Evolutionary conservation across 2,888 invertebrate genomes (phyloP), one percentile per base, ranked within the genome.

Genomic region (Rhagonycha fulva): DNA sequence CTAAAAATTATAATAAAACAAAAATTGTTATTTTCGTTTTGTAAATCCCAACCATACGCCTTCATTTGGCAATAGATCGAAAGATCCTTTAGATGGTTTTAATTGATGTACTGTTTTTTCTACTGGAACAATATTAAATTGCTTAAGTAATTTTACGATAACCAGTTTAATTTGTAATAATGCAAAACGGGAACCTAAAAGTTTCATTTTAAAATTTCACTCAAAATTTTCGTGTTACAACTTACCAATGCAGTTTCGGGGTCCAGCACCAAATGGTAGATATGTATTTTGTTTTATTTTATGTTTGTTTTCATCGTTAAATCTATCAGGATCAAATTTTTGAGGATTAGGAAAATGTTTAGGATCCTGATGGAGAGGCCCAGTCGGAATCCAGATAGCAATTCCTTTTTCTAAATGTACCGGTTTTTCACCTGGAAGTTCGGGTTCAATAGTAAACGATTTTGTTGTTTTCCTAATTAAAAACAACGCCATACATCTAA

Each of bases 171-270:
- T 3, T 23, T 14, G 23, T n/a, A 63, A 24, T 63, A 63, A 63
- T 11, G 24, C 63, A 63, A 19, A 63, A 11, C 63, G 23, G 7
- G 63, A 63, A 9, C 63, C 63, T 63, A 23, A 19, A 63, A 63
- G 7, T 3, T 24, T 24, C 1, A 63, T 63, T 19, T 12, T 63
- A 7, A 63, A 11, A 63, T 2, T 2, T 0, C n/a, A 2, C 2
- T 24, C 2, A 12, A 7, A 63, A 24, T 63, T 63, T 23, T 0
- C 0, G 7, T 24, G 11, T 10, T 3, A 2, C 3, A 23, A 70
- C 30, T 19, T 9, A 88, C 92, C 93, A 71, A 93, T 90, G 80
- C 93, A 93, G 82, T 89, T 91, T 73, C 92, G 88, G 1, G 90
- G 92, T 4, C 93, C 93, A 0, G 91, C 7, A 2, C 86, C 86